These are phyloP conservation scores for Paracanthobrama guichenoti DNA, from an alignment of 2,113 vertebrate genomes.

Conservation along the genomic window DNA sequence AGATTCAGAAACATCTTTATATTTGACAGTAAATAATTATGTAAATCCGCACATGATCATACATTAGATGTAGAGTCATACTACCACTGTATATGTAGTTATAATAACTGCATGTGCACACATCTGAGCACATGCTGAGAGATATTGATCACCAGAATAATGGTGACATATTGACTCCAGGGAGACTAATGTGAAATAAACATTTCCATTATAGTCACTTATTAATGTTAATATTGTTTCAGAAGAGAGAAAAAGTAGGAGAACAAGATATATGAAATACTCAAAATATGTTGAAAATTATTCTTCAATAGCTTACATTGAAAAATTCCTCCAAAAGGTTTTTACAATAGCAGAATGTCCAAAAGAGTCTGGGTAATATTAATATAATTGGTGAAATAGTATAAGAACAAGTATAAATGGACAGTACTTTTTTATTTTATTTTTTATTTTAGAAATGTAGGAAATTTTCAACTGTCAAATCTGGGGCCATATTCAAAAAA, in stretches of 20 bases:
- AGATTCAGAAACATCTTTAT: neutral
- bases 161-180: neutral
- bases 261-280: neutral
- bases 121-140: neutral
- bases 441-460: neutral
- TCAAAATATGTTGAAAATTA: neutral
- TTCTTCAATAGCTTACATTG: neutral
- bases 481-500: no score
- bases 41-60: conserved; percentile 1
- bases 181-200: neutral
- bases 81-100: neutral
- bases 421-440: no score
- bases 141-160: neutral
- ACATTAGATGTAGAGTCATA: neutral
- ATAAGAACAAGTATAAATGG: neutral
- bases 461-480: no score
- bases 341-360: neutral
- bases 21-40: conserved; percentile 16
- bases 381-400: neutral
- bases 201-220: neutral
- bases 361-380: neutral
- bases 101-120: neutral
- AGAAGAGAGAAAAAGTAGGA: neutral
- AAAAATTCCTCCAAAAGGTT: neutral
- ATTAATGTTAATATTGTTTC: neutral